Conservation (phyloP, 2,888 invertebrate species). For the Chirona hameri region DNA sequence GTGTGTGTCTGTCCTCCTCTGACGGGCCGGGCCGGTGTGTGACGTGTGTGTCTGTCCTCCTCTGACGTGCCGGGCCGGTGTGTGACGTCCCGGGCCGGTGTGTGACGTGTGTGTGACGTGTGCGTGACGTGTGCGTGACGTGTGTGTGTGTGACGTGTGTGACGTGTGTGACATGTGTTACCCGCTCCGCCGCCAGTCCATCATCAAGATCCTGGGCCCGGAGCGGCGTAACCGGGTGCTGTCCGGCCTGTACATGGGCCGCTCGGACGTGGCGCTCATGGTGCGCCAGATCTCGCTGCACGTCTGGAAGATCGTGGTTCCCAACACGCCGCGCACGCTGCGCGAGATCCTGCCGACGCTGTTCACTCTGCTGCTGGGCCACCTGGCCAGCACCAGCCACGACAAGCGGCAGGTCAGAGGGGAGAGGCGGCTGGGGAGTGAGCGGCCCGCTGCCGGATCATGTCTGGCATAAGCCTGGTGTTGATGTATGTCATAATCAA, state of each 20-base stretch:
- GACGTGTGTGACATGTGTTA: too few species aligned
- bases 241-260: conserved; percentile 93
- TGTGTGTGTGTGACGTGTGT: too few species aligned
- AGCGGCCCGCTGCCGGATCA: too few species aligned
- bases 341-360: conserved; percentile 93
- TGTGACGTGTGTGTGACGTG: too few species aligned
- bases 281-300: conserved; percentile 96
- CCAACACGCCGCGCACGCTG: conserved; percentile 71
- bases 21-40: too few species aligned
- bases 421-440: background rate
- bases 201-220: conserved; percentile 79
- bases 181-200: conserved; percentile 57
- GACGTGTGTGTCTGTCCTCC: too few species aligned
- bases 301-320: conserved; percentile 87
- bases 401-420: conserved; percentile 77
- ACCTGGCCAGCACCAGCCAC: conserved; percentile 91
- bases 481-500: background rate
- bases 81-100: too few species aligned
- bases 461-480: conserved; percentile 3
- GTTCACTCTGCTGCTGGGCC: conserved; percentile 85
- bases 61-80: too few species aligned
- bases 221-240: conserved; percentile 88
- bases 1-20: too few species aligned
- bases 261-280: conserved; percentile 94
- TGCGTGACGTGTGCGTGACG: too few species aligned